phyloP scores from a whole-genome alignment of 2,113 vertebrate species.

The Thunnus maccoyii region DNA sequence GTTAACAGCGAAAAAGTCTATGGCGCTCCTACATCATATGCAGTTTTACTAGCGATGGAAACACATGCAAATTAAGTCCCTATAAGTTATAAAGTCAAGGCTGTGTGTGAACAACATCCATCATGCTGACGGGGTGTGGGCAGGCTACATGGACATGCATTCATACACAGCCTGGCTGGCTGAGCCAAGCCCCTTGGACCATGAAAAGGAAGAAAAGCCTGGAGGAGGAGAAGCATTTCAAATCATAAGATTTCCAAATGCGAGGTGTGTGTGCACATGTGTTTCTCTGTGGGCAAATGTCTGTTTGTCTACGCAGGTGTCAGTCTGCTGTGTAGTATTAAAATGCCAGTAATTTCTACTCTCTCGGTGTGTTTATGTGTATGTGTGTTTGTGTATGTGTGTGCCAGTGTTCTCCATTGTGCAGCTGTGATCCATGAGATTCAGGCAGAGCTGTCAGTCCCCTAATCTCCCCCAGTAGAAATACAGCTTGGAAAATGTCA shows the following conservation, averaged over 20 bases:
- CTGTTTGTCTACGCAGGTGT: conserved; percentile 62
- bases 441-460: conserved; percentile 78
- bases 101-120: conserved; percentile 69
- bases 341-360: conserved; percentile 67
- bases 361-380: conserved; percentile 25
- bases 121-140: conserved; percentile 64
- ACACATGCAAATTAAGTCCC: conserved; percentile 71
- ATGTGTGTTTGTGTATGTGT: conserved; percentile 24
- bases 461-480: conserved; percentile 83
- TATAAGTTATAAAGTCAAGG: conserved; percentile 70
- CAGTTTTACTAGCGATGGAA: conserved; percentile 68
- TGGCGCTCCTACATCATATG: conserved; percentile 50
- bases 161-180: conserved; percentile 46
- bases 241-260: conserved; percentile 53
- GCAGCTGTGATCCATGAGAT: conserved; percentile 77
- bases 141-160: conserved; percentile 62
- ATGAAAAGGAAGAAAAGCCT: conserved; percentile 33
- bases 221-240: conserved; percentile 28
- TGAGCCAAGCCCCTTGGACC: conserved; percentile 48
- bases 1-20: conserved; percentile 53
- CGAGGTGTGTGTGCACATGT: conserved; percentile 14
- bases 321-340: conserved; percentile 56
- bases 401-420: conserved; percentile 48
- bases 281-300: conserved; percentile 41
- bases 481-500: conserved; percentile 82